Evolutionary conservation across 2,797 vertebrate genomes (phyloP).

Genomic region (Phoebastria nigripes): DNA sequence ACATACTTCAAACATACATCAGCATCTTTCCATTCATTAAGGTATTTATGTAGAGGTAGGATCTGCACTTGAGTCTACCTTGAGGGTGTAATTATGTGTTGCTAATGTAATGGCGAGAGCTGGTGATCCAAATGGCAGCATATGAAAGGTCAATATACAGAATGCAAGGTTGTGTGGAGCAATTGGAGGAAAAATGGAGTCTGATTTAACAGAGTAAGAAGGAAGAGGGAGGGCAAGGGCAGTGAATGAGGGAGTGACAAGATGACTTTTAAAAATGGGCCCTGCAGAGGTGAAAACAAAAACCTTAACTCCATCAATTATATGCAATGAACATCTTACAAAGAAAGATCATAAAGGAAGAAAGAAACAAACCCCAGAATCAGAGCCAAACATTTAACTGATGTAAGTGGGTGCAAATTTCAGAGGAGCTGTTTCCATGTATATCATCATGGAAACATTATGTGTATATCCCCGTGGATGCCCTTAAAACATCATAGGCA

Average conservation of each 20-base stretch:
- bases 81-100: conserved; percentile 82
- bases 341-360: neutral
- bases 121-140: conserved; percentile 72
- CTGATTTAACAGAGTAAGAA: conserved; percentile 40
- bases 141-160: conserved; percentile 70
- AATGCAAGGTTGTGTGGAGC: conserved; percentile 66
- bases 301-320: neutral
- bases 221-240: conserved; percentile 19
- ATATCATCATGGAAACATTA: neutral
- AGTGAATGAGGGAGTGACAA: neutral
- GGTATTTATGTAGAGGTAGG: conserved; percentile 67
- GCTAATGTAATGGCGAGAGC: conserved; percentile 80
- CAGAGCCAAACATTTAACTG: neutral
- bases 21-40: conserved; percentile 72
- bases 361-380: neutral
- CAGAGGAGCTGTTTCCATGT: neutral
- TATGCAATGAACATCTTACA: neutral
- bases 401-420: neutral
- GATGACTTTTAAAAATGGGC: neutral
- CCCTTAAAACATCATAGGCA: neutral
- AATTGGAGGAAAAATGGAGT: conserved; percentile 28
- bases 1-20: conserved; percentile 54
- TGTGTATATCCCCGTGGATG: neutral
- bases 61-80: conserved; percentile 80
- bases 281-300: conserved; percentile 20